Conservation (phyloP, 2,797 vertebrate genomes). For the Oryzias dopingdopingensis region DNA sequence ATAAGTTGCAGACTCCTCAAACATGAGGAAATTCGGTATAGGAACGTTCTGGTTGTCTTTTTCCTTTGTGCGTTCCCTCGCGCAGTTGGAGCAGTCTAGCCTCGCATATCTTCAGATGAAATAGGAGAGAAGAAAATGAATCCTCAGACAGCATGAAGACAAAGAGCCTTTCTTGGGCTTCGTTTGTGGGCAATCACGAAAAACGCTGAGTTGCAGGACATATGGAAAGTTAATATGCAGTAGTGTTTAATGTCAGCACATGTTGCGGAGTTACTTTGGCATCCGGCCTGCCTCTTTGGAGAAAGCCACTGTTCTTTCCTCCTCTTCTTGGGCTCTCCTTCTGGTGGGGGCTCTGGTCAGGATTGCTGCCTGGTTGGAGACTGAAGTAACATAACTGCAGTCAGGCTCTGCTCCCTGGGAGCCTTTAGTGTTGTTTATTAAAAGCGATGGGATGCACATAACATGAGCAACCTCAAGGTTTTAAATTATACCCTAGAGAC, state of each 20-base stretch:
- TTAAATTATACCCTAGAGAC: neutral
- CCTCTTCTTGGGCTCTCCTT: constrained; percentile 62
- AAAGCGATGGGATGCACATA: constrained; percentile 44
- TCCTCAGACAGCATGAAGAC: constrained; percentile 78
- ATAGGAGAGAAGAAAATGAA: constrained; percentile 78
- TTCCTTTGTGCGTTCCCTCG: constrained; percentile 44
- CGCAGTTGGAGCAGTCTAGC: constrained; percentile 46
- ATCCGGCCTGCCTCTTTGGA: constrained; percentile 73
- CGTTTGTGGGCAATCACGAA: constrained; percentile 68
- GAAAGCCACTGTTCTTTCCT: constrained; percentile 74
- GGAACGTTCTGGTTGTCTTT: constrained; percentile 53
- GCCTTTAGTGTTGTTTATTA: constrained; percentile 62
- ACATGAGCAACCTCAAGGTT: constrained; percentile 44
- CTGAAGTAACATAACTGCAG: constrained; percentile 68
- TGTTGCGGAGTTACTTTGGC: constrained; percentile 83
- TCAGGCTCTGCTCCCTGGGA: constrained; percentile 62
- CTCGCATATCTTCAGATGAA: constrained; percentile 76
- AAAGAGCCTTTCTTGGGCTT: constrained; percentile 78
- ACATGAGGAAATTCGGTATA: constrained; percentile 61
- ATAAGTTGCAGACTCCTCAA: constrained; percentile 32
- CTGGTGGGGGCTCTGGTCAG: constrained; percentile 68
- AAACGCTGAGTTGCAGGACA: constrained; percentile 80
- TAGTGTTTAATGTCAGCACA: constrained; percentile 86
- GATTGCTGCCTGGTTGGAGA: constrained; percentile 62
- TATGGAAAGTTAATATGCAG: constrained; percentile 83